A percentile compares a stretch with the other conserved stretches of the same genome.
These are phyloP conservation scores for Spinibarbus caldwelli DNA, from an alignment of 2,797 vertebrate species.

Conservation along the genomic window DNA sequence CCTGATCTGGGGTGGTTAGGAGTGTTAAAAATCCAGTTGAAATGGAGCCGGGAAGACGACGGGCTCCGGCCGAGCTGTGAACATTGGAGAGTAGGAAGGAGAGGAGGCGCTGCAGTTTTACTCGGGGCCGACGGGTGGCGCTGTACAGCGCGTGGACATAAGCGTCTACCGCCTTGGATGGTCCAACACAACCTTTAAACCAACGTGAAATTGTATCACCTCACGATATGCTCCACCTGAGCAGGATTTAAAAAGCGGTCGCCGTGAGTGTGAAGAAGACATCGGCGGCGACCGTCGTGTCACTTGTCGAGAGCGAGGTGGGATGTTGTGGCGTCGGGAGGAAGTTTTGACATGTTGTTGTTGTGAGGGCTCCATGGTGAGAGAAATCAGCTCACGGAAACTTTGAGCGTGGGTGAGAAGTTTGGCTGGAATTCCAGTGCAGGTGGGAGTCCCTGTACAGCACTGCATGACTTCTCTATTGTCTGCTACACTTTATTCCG, in stretches of 20 bases:
- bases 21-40: constrained; percentile 74
- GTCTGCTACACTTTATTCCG: constrained; percentile 1
- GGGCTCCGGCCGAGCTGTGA: constrained; percentile 73
- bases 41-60: constrained; percentile 72
- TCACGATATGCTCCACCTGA: neutral
- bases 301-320: neutral
- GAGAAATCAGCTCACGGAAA: constrained; percentile 45
- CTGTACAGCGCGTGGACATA: constrained; percentile 61
- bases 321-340: neutral
- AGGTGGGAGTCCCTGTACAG: constrained; percentile 45
- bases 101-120: constrained; percentile 71
- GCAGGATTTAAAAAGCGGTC: neutral
- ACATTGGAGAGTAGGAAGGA: constrained; percentile 73
- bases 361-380: constrained; percentile 28
- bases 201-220: neutral
- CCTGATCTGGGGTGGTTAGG: constrained; percentile 77
- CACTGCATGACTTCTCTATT: constrained; percentile 14
- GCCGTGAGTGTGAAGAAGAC: neutral
- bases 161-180: neutral
- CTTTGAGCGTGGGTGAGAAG: constrained; percentile 49
- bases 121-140: constrained; percentile 74
- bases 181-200: neutral
- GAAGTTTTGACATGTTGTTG: constrained; percentile 45
- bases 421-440: constrained; percentile 35
- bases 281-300: neutral